Conservation (phyloP, 2,888 invertebrate genomes). For the Spodoptera exigua region DNA sequence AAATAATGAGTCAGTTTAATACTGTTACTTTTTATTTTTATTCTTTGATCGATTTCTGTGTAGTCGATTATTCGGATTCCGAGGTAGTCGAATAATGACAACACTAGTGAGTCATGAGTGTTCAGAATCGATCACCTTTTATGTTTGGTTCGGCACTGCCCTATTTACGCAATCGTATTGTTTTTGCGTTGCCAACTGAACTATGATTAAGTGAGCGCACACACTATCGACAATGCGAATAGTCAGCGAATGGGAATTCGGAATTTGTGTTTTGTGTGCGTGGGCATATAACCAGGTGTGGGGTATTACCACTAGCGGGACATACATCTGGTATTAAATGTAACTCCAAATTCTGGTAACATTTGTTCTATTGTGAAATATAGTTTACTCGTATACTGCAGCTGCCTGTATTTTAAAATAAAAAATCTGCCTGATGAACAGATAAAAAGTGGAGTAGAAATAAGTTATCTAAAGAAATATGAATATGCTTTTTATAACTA, state of each 20-base stretch:
- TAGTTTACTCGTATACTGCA: too few species aligned
- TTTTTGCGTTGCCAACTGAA: conserved; percentile 51
- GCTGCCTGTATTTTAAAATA: too few species aligned
- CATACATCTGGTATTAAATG: neutral
- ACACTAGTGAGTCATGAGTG: conserved; percentile 53
- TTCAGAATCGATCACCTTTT: conserved; percentile 47
- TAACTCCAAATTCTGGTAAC: too few species aligned
- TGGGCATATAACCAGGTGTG: conserved; percentile 21
- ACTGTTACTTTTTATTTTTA: conserved; percentile 33
- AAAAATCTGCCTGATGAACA: too few species aligned
- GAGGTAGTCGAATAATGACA: conserved; percentile 33
- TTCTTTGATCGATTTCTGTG: conserved; percentile 41
- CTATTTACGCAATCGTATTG: conserved; percentile 60
- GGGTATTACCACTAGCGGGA: neutral
- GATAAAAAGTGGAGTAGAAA: too few species aligned
- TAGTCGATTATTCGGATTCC: conserved; percentile 46
- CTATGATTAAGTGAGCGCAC: conserved; percentile 37
- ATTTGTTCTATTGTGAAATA: too few species aligned
- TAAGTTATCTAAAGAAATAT: too few species aligned
- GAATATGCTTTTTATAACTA: too few species aligned
- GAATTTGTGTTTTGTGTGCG: conserved; percentile 5
- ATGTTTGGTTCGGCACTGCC: conserved; percentile 34
- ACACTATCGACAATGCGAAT: conserved; percentile 23
- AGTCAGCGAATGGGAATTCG: conserved; percentile 31
- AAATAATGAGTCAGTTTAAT: conserved; percentile 44